A percentile compares a stretch with the other conserved stretches of the same genome.
phyloP scores from a whole-genome alignment of 2,113 vertebrate genomes.

The Siniperca knerii region DNA sequence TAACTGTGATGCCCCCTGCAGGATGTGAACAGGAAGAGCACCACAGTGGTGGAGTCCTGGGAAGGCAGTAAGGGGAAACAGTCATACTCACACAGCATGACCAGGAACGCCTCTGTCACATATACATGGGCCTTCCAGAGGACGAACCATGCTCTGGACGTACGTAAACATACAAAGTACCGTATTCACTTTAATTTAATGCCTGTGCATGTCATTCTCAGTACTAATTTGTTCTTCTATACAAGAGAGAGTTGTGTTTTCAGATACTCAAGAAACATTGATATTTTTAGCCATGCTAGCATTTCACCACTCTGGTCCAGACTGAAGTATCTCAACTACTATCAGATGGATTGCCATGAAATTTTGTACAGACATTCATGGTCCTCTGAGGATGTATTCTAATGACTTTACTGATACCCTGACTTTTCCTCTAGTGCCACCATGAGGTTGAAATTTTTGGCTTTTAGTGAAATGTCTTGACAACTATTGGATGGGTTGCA shows the following conservation, averaged over 20 bases:
- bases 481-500: too few relatives aligned
- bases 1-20: conserved; percentile 72
- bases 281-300: not conserved
- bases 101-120: conserved; percentile 91
- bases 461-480: too few relatives aligned
- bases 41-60: conserved; percentile 97
- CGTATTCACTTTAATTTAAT: not conserved
- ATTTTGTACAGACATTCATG: too few relatives aligned
- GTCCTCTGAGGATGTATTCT: too few relatives aligned
- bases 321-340: too few relatives aligned
- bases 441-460: too few relatives aligned
- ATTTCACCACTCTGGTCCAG: too few relatives aligned
- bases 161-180: conserved; percentile 80
- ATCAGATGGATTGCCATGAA: too few relatives aligned
- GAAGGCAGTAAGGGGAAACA: conserved; percentile 93
- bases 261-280: not conserved
- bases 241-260: not conserved
- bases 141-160: conserved; percentile 91
- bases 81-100: conserved; percentile 92
- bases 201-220: not conserved
- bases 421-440: too few relatives aligned
- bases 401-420: too few relatives aligned
- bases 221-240: too few relatives aligned
- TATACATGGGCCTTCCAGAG: conserved; percentile 99
- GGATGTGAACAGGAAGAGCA: conserved; percentile 95